Base-by-base conservation (phyloP, 2,888 invertebrate species). In the Podotricha telesiphe region DNA sequence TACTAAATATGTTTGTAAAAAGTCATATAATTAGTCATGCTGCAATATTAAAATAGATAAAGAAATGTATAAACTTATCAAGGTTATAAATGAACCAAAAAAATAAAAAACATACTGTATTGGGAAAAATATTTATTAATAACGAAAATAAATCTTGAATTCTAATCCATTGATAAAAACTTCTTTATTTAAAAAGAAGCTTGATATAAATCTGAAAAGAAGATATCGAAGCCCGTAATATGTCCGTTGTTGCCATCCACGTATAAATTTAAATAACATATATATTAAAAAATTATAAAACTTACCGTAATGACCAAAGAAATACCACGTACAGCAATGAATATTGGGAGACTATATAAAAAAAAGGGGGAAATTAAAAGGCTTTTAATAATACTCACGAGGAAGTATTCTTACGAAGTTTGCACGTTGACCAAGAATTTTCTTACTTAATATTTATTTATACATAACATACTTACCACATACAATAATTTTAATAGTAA, bases 151-250 rank as follows among this genome's bases (percentile, higher is more conserved):
- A 56, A 55, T 56, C 40, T 68, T 50, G 61, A 17, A 51, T 42
- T 56, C 20, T 22, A 56, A 51, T 70, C 62, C 56, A 40, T 19
- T 28, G 55, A 55, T 40, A 55, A 59, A 11, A 45, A 19, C 61
- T 68, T 47, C 65, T 55, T 65, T 62, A 55, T 50, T 65, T 66
- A 68, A 58, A 65, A 68, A 58, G 58, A 68, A 62, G 62, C 20
- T 19, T 17, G 15, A 47, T 17, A 61, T 55, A 50, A 0, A 61
- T 63, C 66, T 68, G 71, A 71, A 66, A 71, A 63, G 45, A 42
- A 47, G 45, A 66, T 19, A 19, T 53, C 66, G 58, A 50, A 59
- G 51, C 68, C 58, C 61, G 28, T 19, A 22, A 67, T 45, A 22
- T 40, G 28, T 37, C n/a, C 17, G 20, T 17, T 48, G 28, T 28